Evolutionary conservation across 2,797 vertebrate species (phyloP), one percentile per base, ranked within the genome.

Genomic region (Forpus xanthops): DNA sequence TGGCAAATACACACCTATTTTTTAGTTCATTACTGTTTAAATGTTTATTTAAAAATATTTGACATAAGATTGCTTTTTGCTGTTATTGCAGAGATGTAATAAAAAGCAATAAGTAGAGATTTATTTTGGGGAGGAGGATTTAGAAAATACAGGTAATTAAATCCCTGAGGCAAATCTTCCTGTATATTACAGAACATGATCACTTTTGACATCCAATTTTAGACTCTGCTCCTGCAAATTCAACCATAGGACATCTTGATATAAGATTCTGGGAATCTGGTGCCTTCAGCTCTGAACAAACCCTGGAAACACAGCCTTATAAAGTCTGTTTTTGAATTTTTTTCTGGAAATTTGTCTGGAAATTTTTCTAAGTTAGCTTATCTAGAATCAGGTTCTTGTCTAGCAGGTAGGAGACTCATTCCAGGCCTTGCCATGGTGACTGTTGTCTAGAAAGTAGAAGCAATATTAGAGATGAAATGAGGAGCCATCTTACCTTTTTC

Each of bases 1-100:
- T 95, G 75, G 64, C 84, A 96, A 95, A 85, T 87, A 93, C 28
- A 31, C 96, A 76, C 82, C 60, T 96, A 72, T 86, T 95, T 95
- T 97, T 96, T 96, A 79, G 60, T 89, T 85, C 35, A 60, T 53
- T 70, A 35, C 27, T 71, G 2, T 28, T 87, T 15, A 50, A 58
- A 24, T 0, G 50, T 62, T 58, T 62, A 24, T 35, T 28, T 55
- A 47, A 94, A 95, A 44, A 31, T 56, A 39, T 33, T 74, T 2
- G 5, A 37, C 8, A 25, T 13, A 37, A n/a, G 41, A 28, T 4
- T 44, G 11, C 42, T 82, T 73, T 60, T 35, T 31, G 6, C 35
- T 73, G 20, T 82, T 58, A 35, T 56, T 72, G 66, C 28, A 76
- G 42, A 73, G 45, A 42, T 60, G 7, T 25, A 50, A 31, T 81